Base-by-base conservation (phyloP, 2,888 invertebrate genomes). In the Phlogophora meticulosa region DNA sequence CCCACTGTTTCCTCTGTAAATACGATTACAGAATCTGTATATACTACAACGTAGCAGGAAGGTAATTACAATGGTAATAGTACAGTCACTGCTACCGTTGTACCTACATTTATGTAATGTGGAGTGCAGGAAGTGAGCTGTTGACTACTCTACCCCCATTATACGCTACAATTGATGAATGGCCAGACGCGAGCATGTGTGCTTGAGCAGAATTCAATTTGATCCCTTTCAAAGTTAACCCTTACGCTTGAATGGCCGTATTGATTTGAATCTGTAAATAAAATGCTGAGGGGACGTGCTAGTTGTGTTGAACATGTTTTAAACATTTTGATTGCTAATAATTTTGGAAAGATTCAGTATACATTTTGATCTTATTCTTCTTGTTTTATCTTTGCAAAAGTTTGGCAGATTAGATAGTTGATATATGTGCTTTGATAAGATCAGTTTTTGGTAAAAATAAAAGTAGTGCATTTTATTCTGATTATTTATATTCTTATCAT, bases 181-280 rank as follows among this genome's bases (percentile, higher is more conserved):
- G 87, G 90, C 83, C 90, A 91, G 86, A 90, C 87, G 90, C 80
- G 92, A 92, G 86, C 93, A 92, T 92, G 91, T 92, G 93, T 92
- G 91, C 91, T 91, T 88, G 88, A 90, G 87, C 88, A 85, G 86
- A 92, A 94, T 93, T 93, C 93, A 93, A 93, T 93, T 93, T 92
- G 91, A 92, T 91, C 91, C 93, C 92, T 92, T 92, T 92, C 90
- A 90, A 82, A 87, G 90, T 84, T 88, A 92, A 92, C 93, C 93
- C 94, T 93, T 93, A 86, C 88, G 89, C 86, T 80, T 87, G 88
- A 88, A 88, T 90, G 86, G 83, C 81, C 74, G 87, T 90, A 91
- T 93, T 93, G 93, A 93, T 94, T 93, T 93, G 91, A 92, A 93
- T 92, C 88, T 81, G 90, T 90, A 89, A 93, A 92, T 93, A 91